Conservation (phyloP, 64 coral and sea anemone species). For the Stichodactyla mertensii region DNA sequence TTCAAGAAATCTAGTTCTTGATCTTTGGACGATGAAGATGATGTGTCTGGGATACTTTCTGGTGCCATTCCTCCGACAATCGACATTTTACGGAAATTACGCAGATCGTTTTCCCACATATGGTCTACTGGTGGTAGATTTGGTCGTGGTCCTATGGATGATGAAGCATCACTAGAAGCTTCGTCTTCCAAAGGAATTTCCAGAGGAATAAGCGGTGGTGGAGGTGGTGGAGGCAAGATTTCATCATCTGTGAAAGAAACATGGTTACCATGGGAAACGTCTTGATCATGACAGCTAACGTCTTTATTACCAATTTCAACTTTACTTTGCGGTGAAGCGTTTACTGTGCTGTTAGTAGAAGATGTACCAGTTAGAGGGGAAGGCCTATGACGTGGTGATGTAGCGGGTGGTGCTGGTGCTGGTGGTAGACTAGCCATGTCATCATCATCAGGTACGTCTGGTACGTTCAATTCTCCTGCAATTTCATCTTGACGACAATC, state of each 20-base stretch:
- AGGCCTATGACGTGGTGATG: slow-evolving; percentile 6
- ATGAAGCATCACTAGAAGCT: background rate
- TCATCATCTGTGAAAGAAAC: background rate
- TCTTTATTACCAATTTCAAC: background rate
- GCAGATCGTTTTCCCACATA: slow-evolving; percentile 27
- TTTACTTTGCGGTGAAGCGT: background rate
- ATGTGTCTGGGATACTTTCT: slow-evolving; percentile 15
- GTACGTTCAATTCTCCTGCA: background rate
- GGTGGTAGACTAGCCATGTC: slow-evolving; percentile 63
- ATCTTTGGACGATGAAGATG: slow-evolving; percentile 16
- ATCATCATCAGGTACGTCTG: slow-evolving; percentile 37
- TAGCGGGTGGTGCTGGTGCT: slow-evolving; percentile 59
- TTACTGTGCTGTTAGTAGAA: background rate
- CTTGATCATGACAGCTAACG: background rate
- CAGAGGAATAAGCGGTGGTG: background rate
- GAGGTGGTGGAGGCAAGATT: background rate
- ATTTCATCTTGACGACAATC: background rate
- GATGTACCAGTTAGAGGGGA: background rate
- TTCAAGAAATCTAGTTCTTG: slow-evolving; percentile 21
- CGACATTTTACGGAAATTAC: slow-evolving; percentile 14
- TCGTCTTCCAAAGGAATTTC: background rate
- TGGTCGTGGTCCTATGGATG: background rate
- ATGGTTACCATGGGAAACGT: background rate
- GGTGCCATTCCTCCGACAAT: background rate
- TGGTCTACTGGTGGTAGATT: background rate